These are phyloP conservation scores for Morone saxatilis DNA, from an alignment of 2,113 vertebrate genomes.

Conservation along the genomic window DNA sequence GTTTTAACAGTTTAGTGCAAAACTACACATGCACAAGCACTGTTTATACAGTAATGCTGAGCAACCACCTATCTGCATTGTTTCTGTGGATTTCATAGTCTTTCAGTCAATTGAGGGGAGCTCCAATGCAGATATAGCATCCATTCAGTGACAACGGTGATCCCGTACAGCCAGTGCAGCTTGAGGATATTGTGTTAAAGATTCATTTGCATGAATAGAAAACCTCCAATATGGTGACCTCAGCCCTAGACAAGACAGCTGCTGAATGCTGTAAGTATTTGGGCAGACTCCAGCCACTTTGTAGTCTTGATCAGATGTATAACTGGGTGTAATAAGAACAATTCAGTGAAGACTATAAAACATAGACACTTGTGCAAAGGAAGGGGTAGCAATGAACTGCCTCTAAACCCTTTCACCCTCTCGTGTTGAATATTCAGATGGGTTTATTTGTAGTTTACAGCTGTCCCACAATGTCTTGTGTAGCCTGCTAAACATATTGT, in stretches of 20 bases:
- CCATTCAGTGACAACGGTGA: neutral
- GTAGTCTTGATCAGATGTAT: constrained; percentile 16
- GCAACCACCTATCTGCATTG: neutral
- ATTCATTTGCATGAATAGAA: neutral
- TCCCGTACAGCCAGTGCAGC: too few relatives aligned
- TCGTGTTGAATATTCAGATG: neutral
- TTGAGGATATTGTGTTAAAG: neutral
- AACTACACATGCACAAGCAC: neutral
- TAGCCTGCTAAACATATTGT: neutral
- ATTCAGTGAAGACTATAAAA: neutral
- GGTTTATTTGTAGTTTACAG: neutral
- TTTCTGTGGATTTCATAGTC: neutral
- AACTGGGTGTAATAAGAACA: neutral
- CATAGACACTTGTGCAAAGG: neutral
- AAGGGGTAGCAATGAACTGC: neutral
- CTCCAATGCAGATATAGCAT: neutral
- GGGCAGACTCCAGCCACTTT: constrained; percentile 1
- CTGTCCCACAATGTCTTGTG: neutral
- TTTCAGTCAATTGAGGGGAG: neutral
- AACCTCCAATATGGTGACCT: constrained; percentile 16
- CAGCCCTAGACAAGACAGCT: constrained; percentile 24
- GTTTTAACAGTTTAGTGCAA: neutral
- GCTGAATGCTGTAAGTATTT: constrained; percentile 13
- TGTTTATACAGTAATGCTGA: neutral
- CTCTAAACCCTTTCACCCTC: neutral